Evolutionary conservation across 2,113 vertebrate species (phyloP).

Genomic region (Protomyctophum bolini): DNA sequence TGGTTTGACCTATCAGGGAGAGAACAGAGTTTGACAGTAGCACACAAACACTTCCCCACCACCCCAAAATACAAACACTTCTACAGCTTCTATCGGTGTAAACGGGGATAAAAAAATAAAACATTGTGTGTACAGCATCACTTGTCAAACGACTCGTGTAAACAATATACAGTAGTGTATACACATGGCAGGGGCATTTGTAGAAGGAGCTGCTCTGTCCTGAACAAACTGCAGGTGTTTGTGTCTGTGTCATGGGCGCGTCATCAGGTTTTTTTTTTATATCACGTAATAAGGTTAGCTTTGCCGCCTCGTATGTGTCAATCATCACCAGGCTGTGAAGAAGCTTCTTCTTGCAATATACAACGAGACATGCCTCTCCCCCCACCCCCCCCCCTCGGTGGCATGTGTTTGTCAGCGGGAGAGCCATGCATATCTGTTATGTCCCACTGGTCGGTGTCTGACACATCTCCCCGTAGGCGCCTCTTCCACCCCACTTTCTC

Average conservation of each 20-base stretch:
- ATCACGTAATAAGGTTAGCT: no score
- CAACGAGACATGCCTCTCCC: background rate
- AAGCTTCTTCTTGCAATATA: no score
- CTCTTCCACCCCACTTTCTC: background rate
- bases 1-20: slow-evolving; percentile 80
- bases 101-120: background rate
- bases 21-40: background rate
- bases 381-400: background rate
- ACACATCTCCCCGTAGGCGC: slow-evolving; percentile 24
- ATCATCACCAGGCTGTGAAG: no score
- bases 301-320: no score
- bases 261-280: no score
- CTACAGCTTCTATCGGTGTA: background rate
- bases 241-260: no score
- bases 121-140: background rate
- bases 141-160: background rate
- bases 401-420: slow-evolving; percentile 40
- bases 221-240: no score
- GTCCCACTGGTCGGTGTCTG: slow-evolving; percentile 50
- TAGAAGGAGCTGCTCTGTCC: no score
- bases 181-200: background rate
- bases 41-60: background rate
- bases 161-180: background rate
- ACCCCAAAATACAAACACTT: background rate
- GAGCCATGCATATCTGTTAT: slow-evolving; percentile 49